Conservation (phyloP, 2,113 vertebrate genomes). For the Cynocephalus volans region DNA sequence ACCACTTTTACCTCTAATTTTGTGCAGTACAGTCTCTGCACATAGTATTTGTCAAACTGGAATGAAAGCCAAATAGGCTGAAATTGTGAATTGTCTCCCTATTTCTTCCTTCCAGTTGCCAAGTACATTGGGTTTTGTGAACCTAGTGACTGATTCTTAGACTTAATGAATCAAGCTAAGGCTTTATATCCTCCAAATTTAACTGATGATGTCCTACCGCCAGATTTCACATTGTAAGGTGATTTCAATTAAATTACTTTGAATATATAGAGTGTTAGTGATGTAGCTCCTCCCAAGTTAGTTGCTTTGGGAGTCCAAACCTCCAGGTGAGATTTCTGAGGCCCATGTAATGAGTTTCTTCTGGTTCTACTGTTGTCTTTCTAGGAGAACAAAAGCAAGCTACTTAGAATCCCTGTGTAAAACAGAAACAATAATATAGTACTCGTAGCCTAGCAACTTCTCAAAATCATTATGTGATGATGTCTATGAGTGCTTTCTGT, state of each 20-base stretch:
- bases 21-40: background rate
- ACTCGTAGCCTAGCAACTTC: constrained; percentile 62
- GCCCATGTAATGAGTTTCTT: background rate
- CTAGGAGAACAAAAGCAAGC: constrained; percentile 35
- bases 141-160: background rate
- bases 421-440: constrained; percentile 45
- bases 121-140: background rate
- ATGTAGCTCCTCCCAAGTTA: background rate
- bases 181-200: background rate
- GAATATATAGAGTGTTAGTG: background rate
- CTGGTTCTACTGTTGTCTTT: background rate
- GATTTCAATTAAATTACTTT: constrained; percentile 2
- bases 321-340: background rate
- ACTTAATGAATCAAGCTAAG: background rate
- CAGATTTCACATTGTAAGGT: constrained; percentile 36
- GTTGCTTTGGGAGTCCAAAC: background rate
- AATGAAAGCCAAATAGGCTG: background rate
- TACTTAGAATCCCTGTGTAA: constrained; percentile 26
- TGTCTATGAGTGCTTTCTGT: constrained; percentile 56
- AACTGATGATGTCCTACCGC: background rate
- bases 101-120: background rate
- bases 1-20: background rate
- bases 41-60: background rate
- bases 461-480: constrained; percentile 25
- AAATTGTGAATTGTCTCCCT: constrained; percentile 24